Evolutionary conservation across 2,888 invertebrate genomes (phyloP), one percentile per base, ranked within the genome.

Genomic region (Toxonevra muliebris): DNA sequence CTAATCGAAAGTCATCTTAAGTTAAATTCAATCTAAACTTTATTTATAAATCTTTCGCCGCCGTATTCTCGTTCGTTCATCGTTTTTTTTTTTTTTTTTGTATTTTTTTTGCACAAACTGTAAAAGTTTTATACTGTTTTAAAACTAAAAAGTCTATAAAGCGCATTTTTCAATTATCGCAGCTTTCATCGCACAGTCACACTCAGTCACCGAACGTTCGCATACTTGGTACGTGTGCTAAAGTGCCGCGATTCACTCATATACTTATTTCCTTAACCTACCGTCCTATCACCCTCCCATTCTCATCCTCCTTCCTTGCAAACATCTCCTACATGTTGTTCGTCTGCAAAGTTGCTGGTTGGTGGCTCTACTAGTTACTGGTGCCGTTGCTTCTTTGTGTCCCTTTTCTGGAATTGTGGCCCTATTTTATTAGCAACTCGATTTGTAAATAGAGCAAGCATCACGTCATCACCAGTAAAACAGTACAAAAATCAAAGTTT

Each of bases 1-100:
- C 50, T 65, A 65, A 65, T 65, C 59, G 65, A 59, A 65, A 65
- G 65, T 65, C 65, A 59, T 65, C 65, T 50, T 19, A 50, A 58
- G 52, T 65, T 65, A 59, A 65, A 65, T 65, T 65, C 65, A 65
- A 65, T 65, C 65, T 52, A 65, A 65, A 65, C 59, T 65, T 65
- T 65, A 65, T 57, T 65, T 58, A 65, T 65, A 65, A 65, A 65
- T 65, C 65, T 65, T 52, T n/a, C 15, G 41, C 4, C 48, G 52
- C 17, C 52, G 59, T 57, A 45, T 48, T 11, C 13, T n/a, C 40
- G 40, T 1, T 13, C 3, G 7, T 4, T 12, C 54, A 54, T 19
- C 20, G 15, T 11, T 20, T 7, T 17, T 19, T 4, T 20, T n/a
- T 17, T 10, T 30, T 11, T 60, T 20, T 5, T 60, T 52, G 10